Evolutionary conservation across 2,888 invertebrate species (phyloP), one percentile per base, ranked within the genome.

Genomic region (Parascotia fuliginaria): DNA sequence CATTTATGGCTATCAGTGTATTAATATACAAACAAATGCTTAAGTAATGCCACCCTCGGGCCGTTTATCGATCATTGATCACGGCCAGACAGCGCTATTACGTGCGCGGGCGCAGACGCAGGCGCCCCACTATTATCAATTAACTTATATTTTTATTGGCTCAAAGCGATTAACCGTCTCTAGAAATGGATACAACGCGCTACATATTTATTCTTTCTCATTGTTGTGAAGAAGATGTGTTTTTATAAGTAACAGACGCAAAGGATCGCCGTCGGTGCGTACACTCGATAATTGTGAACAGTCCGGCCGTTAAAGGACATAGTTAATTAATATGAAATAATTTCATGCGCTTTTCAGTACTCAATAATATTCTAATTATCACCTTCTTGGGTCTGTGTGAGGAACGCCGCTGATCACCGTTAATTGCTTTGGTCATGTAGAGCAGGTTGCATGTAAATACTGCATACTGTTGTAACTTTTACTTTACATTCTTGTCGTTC

Each of bases 101-200:
- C 45, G 43, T 14, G 51, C 53, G 59, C 47, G 44, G 43, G 45
- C 57, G 63, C 55, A 31, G 34, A 4, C 19, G 19, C 19, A 2
- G 44, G 42, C 34, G 36, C 55, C 52, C 41, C 47, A 52, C 53
- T 54, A 33, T 41, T 50, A 60, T 54, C 48, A 65, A 67, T 69
- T 69, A 65, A 57, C 52, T 60, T 55, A 61, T 52, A 57, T 44
- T 65, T 60, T 62, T 60, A 57, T 63, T 60, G 49, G 45, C 39
- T 55, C 57, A 55, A 62, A 69, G 54, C 55, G 36, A 63, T 67
- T 60, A 62, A 51, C 54, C 46, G 50, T 44, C 40, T 36, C 56
- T 48, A 55, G 37, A 53, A 55, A 65, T 59, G 62, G 62, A 53
- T 38, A 53, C 42, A 40, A 40, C 43, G 46, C 49, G 48, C 38